phyloP scores from a whole-genome alignment of 2,797 vertebrate genomes.

The Acanthis flammea region DNA sequence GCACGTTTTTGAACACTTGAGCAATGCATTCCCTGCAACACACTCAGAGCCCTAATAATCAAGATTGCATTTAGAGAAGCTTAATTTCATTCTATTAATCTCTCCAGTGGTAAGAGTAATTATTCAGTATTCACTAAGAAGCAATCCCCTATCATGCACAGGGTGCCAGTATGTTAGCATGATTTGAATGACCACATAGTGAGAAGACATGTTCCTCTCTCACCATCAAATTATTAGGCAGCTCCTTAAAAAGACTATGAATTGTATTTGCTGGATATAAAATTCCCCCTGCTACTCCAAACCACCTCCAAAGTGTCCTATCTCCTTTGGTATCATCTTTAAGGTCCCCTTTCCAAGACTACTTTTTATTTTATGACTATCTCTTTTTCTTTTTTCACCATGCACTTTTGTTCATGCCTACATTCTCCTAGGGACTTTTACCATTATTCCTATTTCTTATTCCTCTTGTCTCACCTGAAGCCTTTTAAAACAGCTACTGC shows the following conservation, averaged over 20 bases:
- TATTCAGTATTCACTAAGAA: constrained; percentile 31
- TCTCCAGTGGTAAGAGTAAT: constrained; percentile 47
- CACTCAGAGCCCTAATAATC: constrained; percentile 25
- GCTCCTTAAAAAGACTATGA: background rate
- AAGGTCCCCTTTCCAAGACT: background rate
- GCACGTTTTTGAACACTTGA: constrained; percentile 43
- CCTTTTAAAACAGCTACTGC: background rate
- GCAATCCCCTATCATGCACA: constrained; percentile 28
- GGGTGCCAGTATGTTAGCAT: constrained; percentile 20
- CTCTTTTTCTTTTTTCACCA: background rate
- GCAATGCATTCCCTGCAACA: background rate
- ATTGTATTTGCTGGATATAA: background rate
- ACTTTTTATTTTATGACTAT: background rate
- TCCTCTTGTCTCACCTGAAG: background rate
- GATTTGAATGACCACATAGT: constrained; percentile 41
- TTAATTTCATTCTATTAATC: constrained; percentile 58
- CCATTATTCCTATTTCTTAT: background rate
- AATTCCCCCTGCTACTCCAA: background rate
- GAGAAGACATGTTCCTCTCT: constrained; percentile 31
- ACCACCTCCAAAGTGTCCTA: background rate
- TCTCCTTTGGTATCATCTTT: background rate
- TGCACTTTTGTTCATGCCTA: background rate
- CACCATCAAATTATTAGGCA: constrained; percentile 8
- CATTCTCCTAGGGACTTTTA: background rate
- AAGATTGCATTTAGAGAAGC: constrained; percentile 40